These are phyloP conservation scores for Gouania willdenowi DNA, from an alignment of 2,797 vertebrate species.

Conservation along the genomic window DNA sequence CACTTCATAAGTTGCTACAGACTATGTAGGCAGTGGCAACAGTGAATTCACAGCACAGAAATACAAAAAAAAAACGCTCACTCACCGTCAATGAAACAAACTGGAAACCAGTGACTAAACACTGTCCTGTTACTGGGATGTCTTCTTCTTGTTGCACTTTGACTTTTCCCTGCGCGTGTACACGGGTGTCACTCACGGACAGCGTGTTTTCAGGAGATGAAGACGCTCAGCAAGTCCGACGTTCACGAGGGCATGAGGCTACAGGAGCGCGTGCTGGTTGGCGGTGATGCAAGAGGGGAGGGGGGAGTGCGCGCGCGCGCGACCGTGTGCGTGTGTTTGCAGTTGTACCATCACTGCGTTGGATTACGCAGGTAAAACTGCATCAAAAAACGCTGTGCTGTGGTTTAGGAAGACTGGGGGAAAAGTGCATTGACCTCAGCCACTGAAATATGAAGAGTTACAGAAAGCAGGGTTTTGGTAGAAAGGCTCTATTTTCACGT, in stretches of 20 bases:
- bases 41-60: constrained; percentile 1
- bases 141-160: constrained; percentile 12
- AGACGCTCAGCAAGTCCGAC: constrained; percentile 62
- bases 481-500: too few relatives aligned
- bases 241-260: constrained; percentile 53
- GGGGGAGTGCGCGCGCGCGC: constrained; percentile 22
- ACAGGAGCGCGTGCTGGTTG: constrained; percentile 56
- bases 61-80: constrained; percentile 24
- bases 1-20: not conserved
- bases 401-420: too few relatives aligned
- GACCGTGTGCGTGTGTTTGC: not conserved
- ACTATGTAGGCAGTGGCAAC: not conserved
- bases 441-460: too few relatives aligned
- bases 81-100: constrained; percentile 60
- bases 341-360: not conserved
- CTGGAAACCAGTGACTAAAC: constrained; percentile 30
- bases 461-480: too few relatives aligned
- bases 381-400: too few relatives aligned
- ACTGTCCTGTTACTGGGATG: constrained; percentile 5
- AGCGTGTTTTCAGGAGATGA: constrained; percentile 19
- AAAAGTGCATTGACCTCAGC: too few relatives aligned
- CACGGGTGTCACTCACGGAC: constrained; percentile 27
- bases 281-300: constrained; percentile 52
- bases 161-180: constrained; percentile 34
- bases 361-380: constrained; percentile 17